phyloP scores from a whole-genome alignment of 2,888 invertebrate genomes.

The Eulithis testata region DNA sequence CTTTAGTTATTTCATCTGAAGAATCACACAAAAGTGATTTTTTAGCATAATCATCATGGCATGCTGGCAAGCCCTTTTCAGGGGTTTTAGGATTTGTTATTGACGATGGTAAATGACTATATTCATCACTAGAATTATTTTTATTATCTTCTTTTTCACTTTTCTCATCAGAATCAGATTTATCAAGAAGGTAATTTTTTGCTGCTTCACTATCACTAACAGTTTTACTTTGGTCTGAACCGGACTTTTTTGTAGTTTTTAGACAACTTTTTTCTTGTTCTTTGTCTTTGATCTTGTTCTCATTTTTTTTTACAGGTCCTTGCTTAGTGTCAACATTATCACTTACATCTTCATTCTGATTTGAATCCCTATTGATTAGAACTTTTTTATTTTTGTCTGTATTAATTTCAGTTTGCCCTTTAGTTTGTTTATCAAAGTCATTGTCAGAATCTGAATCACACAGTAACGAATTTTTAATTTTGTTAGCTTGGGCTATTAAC shows the following conservation, averaged over 20 bases:
- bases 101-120: conserved; percentile 1
- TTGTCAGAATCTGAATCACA: conserved; percentile 53
- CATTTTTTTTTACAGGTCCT: background rate
- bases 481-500: conserved; percentile 36
- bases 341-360: conserved; percentile 31
- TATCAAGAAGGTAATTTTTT: conserved; percentile 15
- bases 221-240: conserved; percentile 1
- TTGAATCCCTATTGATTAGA: conserved; percentile 52
- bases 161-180: conserved; percentile 45
- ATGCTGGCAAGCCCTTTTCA: conserved; percentile 13
- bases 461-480: conserved; percentile 50
- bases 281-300: conserved; percentile 4
- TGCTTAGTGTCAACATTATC: conserved; percentile 20
- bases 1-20: conserved; percentile 30
- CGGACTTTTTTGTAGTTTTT: background rate
- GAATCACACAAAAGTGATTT: conserved; percentile 30
- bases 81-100: conserved; percentile 25
- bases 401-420: conserved; percentile 17
- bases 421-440: conserved; percentile 20
- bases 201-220: conserved; percentile 11
- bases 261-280: background rate
- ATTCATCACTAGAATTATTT: conserved; percentile 15
- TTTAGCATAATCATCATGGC: conserved; percentile 24
- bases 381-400: conserved; percentile 42
- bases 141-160: conserved; percentile 16